These are phyloP conservation scores for Donacobius atricapilla DNA, from an alignment of 2,113 vertebrate genomes.

Conservation along the genomic window DNA sequence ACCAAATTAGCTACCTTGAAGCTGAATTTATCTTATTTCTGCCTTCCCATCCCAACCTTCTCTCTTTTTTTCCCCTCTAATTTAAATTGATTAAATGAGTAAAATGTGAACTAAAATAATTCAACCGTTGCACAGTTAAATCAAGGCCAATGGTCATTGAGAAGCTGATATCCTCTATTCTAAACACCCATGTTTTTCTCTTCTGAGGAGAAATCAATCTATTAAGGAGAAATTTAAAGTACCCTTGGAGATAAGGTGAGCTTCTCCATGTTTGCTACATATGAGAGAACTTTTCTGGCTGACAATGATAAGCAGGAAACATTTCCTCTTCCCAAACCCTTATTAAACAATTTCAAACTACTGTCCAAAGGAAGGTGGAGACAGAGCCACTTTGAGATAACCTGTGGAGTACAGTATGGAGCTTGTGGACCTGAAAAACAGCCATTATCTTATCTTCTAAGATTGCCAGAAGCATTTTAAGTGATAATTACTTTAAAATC, in stretches of 20 bases:
- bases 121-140: not conserved
- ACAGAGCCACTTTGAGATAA: not conserved
- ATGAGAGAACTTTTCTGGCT: not conserved
- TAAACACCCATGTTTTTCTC: not conserved
- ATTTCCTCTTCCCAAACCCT: not conserved
- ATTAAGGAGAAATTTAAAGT: not conserved
- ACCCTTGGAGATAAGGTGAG: not conserved
- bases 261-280: not conserved
- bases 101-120: not conserved
- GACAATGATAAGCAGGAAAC: not conserved
- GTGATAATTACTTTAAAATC: not conserved
- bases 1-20: not conserved
- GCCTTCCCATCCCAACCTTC: not conserved
- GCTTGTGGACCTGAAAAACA: not conserved
- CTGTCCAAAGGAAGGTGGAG: not conserved
- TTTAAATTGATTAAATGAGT: not conserved
- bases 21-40: not conserved
- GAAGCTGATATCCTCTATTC: not conserved
- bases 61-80: not conserved
- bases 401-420: not conserved
- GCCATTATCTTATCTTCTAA: not conserved
- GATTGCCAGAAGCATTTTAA: not conserved
- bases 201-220: not conserved
- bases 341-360: not conserved
- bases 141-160: not conserved